A percentile compares a stretch with the other conserved stretches of the same genome.
These are phyloP conservation scores for Eubucco bourcierii DNA, from an alignment of 2,113 vertebrate genomes.

Conservation along the genomic window DNA sequence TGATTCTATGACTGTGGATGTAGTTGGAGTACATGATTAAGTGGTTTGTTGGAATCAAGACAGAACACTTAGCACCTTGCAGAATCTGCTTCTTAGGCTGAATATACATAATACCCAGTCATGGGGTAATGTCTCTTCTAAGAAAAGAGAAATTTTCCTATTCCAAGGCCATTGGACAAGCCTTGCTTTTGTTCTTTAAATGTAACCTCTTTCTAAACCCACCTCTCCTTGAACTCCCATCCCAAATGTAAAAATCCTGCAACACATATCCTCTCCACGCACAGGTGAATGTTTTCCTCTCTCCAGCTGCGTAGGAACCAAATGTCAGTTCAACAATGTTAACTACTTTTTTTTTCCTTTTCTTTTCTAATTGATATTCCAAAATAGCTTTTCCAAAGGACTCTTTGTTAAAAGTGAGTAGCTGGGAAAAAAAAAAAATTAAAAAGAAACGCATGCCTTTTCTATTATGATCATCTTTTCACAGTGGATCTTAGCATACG, in stretches of 20 bases:
- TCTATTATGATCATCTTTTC: background rate
- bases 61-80: conserved; percentile 40
- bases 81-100: background rate
- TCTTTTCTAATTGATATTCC: background rate
- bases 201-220: background rate
- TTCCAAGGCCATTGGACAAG: background rate
- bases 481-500: background rate
- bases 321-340: background rate
- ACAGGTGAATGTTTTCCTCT: conserved; percentile 2
- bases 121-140: background rate
- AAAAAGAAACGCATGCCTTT: background rate
- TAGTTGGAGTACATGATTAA: conserved; percentile 53
- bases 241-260: background rate
- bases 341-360: background rate
- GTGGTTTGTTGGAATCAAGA: conserved; percentile 29
- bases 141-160: background rate
- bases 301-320: background rate
- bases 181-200: background rate
- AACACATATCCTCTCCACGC: background rate
- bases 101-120: background rate
- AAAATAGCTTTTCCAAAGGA: background rate
- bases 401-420: background rate
- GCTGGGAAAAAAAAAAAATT: background rate
- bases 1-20: no score
- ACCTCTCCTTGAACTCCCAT: conserved; percentile 2